Evolutionary conservation across 1,140 invertebrate species (phyloP), one percentile per base, ranked within the genome.

Genomic region (Carposina sasakii): DNA sequence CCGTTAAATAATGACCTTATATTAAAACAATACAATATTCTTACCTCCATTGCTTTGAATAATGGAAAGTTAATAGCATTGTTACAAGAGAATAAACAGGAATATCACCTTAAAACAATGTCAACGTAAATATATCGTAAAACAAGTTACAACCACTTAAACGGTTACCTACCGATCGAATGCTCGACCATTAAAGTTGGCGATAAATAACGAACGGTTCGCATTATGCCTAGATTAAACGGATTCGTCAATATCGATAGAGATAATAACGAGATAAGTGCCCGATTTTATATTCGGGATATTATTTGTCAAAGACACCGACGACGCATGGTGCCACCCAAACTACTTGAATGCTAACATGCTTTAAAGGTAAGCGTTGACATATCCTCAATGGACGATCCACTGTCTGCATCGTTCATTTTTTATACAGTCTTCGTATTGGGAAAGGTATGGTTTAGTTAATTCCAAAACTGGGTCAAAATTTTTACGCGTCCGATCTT

Each of bases 31-130:
- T 40, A 31, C 1, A 26, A 20, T 19, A 51, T 15, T 28, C 17
- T 20, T 48, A 40, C n/a, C n/a, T n/a, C n/a, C n/a, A n/a, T n/a
- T n/a, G n/a, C n/a, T n/a, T n/a, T n/a, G n/a, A n/a, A n/a, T 33
- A 52, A 68, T 66, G 55, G 51, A 57, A 57, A 67, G 63, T 67
- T 68, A 63, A 72, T 67, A 57, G 36, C 48, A 48, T 49, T 62
- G 52, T 60, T 62, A 68, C 60, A 60, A 62, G 61, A 56, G 60
- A 58, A 64, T 76, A 67, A 71, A 73, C 52, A 43, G 56, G 56
- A 60, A 61, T 63, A 67, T 58, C 63, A 61, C 60, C 52, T 67
- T 62, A 62, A 68, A 73, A 74, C 67, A 74, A 71, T 74, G 67
- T 70, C 61, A 71, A 61, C 64, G 60, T 55, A 63, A 67, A 64